These are phyloP conservation scores for Drosophila melanogaster DNA, from an alignment of 1,140 invertebrate species.

Conservation along the genomic window DNA sequence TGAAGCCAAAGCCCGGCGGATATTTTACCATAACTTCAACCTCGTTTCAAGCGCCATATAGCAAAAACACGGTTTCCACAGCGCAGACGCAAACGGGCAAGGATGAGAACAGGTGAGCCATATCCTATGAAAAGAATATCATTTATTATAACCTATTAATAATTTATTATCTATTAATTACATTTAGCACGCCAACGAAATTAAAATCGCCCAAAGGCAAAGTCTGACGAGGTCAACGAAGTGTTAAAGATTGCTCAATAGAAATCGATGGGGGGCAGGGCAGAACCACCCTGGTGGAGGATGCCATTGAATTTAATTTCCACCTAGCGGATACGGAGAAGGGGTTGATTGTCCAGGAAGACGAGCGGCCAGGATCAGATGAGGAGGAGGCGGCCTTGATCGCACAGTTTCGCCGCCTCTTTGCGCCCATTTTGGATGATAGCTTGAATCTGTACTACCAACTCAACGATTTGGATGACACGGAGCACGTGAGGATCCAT, in stretches of 20 bases:
- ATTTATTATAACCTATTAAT: no score
- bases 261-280: constrained; percentile 59
- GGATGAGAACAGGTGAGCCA: constrained; percentile 36
- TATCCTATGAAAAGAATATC: not conserved
- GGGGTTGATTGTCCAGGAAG: constrained; percentile 13
- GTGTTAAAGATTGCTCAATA: constrained; percentile 84
- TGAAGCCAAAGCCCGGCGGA: constrained; percentile 92
- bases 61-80: constrained; percentile 74
- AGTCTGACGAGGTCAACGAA: constrained; percentile 84
- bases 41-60: constrained; percentile 84
- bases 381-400: constrained; percentile 56
- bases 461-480: constrained; percentile 56
- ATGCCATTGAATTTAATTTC: constrained; percentile 74
- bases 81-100: constrained; percentile 81
- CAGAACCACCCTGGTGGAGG: constrained; percentile 33
- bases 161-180: no score
- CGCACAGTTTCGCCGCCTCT: constrained; percentile 68
- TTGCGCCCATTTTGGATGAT: constrained; percentile 67
- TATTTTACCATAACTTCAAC: constrained; percentile 88
- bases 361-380: constrained; percentile 20
- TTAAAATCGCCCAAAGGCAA: constrained; percentile 77
- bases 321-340: constrained; percentile 42
- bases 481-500: constrained; percentile 70
- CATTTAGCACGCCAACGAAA: constrained; percentile 78
- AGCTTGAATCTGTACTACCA: constrained; percentile 65